These are phyloP conservation scores for Potamilus streckersoni DNA, from an alignment of 1,140 invertebrate species.

Conservation along the genomic window DNA sequence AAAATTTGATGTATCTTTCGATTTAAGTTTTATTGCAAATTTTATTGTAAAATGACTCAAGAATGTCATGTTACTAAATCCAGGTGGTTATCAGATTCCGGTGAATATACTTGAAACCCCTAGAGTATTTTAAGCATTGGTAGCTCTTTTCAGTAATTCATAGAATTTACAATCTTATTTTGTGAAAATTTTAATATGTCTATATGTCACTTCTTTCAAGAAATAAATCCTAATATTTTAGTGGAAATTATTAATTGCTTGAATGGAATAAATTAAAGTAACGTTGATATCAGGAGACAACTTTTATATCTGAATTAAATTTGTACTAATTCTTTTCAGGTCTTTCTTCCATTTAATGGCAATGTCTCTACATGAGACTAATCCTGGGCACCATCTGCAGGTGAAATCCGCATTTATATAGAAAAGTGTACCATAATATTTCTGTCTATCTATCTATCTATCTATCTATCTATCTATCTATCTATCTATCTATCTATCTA, in stretches of 20 bases:
- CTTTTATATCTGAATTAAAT: background rate
- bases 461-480: too few relatives aligned
- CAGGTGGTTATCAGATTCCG: too few relatives aligned
- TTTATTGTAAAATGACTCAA: too few relatives aligned
- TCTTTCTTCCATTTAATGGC: slow-evolving; percentile 62
- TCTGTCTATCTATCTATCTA: too few relatives aligned
- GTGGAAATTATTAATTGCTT: background rate
- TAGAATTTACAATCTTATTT: background rate
- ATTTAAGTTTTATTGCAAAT: too few relatives aligned
- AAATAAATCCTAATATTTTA: background rate
- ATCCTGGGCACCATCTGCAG: slow-evolving; percentile 69
- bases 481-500: too few relatives aligned
- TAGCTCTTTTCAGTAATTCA: too few relatives aligned
- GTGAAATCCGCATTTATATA: slow-evolving; percentile 15
- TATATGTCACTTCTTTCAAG: too few relatives aligned
- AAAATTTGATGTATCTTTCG: too few relatives aligned
- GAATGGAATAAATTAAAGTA: background rate
- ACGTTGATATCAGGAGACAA: background rate
- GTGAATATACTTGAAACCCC: too few relatives aligned
- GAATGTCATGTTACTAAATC: too few relatives aligned
- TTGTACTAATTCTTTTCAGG: slow-evolving; percentile 32
- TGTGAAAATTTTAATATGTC: background rate
- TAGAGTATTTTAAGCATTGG: too few relatives aligned
- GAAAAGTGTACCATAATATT: background rate
- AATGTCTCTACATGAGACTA: slow-evolving; percentile 65